Base-by-base conservation (phyloP, 2,113 vertebrate genomes). In the Erinaceus europaeus region DNA sequence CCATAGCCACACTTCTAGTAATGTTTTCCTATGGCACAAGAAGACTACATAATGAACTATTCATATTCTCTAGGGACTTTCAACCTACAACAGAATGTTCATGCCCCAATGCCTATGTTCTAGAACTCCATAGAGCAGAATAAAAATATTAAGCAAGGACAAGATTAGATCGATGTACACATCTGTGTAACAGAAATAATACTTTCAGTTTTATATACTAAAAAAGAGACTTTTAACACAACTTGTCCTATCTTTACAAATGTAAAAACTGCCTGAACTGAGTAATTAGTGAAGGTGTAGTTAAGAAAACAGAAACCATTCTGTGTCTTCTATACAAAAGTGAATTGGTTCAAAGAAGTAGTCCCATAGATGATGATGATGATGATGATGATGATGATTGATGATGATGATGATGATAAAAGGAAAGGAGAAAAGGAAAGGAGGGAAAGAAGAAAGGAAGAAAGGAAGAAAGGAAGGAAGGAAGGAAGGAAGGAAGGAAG, bases 31-130 rank as follows among this genome's bases (percentile, higher is more conserved):
- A 64, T 23, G 10, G 78, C 27, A 71, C 55, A 18, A 18, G 38
- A 20, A 90, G 21, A 74, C 4, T 18, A 82, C 89, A 6, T 65
- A 46, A 88, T 85, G 71, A 64, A 62, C 10, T 25, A 72, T 71
- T 83, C 18, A 91, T 3, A 42, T 76, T 85, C 57, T 29, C 57
- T 71, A 71, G 64, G 13, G 64, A 34, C n/a, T 87, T 86, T 76
- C 29, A n/a, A 21, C 62, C 44, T 53, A 65, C 2, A 69, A 57
- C 14, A 42, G 34, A 84, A 55, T 73, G 80, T 57, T 34, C 44
- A 2, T 25, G 11, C 52, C 48, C 44, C 29, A 78, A 29, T 23
- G 11, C 3, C 27, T 15, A 38, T 27, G 17, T 36, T 84, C 62
- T 27, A 44, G 4, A 82, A 90, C 38, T 32, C 27, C 29, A 79